A percentile compares a stretch with the other conserved stretches of the same genome.
Conservation (phyloP, 1,140 invertebrate species). For the Oncopodura yosiiana region DNA sequence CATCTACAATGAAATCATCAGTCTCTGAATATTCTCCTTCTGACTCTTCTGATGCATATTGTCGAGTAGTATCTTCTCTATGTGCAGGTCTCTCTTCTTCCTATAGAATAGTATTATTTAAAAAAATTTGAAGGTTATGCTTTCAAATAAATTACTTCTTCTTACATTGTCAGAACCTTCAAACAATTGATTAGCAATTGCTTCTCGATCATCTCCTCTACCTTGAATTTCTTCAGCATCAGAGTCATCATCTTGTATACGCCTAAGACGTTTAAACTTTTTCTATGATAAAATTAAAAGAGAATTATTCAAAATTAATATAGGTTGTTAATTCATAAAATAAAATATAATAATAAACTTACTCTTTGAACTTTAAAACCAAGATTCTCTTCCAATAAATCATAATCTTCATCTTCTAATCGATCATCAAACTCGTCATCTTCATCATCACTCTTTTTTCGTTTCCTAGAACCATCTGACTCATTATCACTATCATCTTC, state of each 20-base stretch:
- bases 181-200: slow-evolving; percentile 81
- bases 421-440: slow-evolving; percentile 67
- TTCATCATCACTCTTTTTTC: slow-evolving; percentile 29
- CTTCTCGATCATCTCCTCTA: slow-evolving; percentile 64
- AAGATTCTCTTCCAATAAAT: slow-evolving; percentile 52
- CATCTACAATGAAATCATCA: slow-evolving; percentile 96
- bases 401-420: slow-evolving; percentile 45
- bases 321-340: not conserved
- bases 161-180: slow-evolving; percentile 73
- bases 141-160: slow-evolving; percentile 49
- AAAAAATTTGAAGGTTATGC: slow-evolving; percentile 38
- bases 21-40: slow-evolving; percentile 64
- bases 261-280: slow-evolving; percentile 74
- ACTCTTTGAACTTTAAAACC: slow-evolving; percentile 80
- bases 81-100: slow-evolving; percentile 69
- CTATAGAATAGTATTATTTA: slow-evolving; percentile 61
- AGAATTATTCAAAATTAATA: slow-evolving; percentile 86
- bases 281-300: slow-evolving; percentile 82
- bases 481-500: slow-evolving; percentile 69
- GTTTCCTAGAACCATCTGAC: slow-evolving; percentile 47
- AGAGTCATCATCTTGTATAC: slow-evolving; percentile 76
- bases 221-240: slow-evolving; percentile 63
- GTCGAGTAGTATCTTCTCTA: slow-evolving; percentile 61
- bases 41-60: slow-evolving; percentile 57
- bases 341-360: slow-evolving; percentile 71